Conservation (phyloP, 2,113 vertebrate genomes). For the Trematomus loennbergii region DNA sequence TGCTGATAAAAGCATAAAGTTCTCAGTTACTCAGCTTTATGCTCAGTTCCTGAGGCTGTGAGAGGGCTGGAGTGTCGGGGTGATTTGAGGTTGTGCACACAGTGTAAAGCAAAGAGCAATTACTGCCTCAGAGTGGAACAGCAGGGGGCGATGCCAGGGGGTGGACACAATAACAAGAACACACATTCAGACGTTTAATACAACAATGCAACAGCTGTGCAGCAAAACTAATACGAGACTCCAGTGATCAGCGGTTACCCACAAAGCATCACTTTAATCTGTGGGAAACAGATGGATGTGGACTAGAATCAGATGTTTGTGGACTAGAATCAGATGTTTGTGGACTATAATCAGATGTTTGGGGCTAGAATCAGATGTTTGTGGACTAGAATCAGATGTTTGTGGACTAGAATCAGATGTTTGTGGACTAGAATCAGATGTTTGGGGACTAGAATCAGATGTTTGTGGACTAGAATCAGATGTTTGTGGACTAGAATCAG, state of each 20-base stretch:
- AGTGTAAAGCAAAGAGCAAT: conserved; percentile 54
- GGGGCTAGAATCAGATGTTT: no score
- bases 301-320: no score
- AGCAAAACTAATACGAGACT: conserved; percentile 15
- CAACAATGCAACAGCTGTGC: conserved; percentile 60
- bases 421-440: no score
- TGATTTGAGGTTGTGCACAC: conserved; percentile 44
- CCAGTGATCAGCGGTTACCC: background rate
- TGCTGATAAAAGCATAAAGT: conserved; percentile 51
- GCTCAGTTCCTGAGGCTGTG: conserved; percentile 57
- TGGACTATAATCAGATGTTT: no score
- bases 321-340: no score
- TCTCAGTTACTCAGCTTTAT: conserved; percentile 37
- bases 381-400: no score
- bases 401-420: no score
- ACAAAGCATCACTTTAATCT: no score
- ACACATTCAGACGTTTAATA: conserved; percentile 17
- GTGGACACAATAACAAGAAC: conserved; percentile 57
- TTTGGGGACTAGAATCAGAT: no score
- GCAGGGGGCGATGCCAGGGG: conserved; percentile 41
- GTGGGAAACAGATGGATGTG: no score
- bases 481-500: no score
- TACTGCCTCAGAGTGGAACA: conserved; percentile 39
- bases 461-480: no score
- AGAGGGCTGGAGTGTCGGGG: conserved; percentile 43